Conservation (phyloP, 2,888 invertebrate species). For the Chrysotoxum bicinctum region DNA sequence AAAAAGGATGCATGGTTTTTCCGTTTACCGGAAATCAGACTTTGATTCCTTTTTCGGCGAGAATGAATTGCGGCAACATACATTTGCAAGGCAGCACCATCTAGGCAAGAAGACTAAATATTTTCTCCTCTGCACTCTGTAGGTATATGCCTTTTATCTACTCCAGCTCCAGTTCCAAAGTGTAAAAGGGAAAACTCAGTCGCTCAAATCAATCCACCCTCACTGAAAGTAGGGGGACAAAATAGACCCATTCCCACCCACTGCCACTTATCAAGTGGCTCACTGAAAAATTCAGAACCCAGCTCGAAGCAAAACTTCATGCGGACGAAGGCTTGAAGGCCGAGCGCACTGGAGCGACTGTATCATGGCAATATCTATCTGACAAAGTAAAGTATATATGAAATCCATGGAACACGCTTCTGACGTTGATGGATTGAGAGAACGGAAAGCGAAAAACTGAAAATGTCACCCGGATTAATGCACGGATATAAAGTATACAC, state of each 20-base stretch:
- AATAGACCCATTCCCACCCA: slow-evolving; percentile 42
- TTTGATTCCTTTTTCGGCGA: slow-evolving; percentile 60
- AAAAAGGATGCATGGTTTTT: slow-evolving; percentile 61
- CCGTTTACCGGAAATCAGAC: slow-evolving; percentile 64
- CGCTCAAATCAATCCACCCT: slow-evolving; percentile 70
- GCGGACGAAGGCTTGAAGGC: slow-evolving; percentile 11
- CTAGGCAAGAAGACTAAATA: slow-evolving; percentile 39
- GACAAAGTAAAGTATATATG: slow-evolving; percentile 66
- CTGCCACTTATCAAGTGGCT: slow-evolving; percentile 69
- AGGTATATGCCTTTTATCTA: slow-evolving; percentile 12
- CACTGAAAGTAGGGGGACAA: slow-evolving; percentile 16
- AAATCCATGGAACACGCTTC: slow-evolving; percentile 74
- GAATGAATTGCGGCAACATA: neutral
- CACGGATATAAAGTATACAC: slow-evolving; percentile 76
- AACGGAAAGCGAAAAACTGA: slow-evolving; percentile 77
- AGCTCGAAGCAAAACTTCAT: neutral
- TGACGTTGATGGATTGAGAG: slow-evolving; percentile 77
- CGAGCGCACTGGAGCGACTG: slow-evolving; percentile 53
- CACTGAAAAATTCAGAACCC: slow-evolving; percentile 62
- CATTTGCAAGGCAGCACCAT: neutral
- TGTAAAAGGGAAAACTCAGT: slow-evolving; percentile 53
- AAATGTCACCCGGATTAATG: slow-evolving; percentile 78
- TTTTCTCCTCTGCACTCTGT: neutral
- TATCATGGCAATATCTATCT: slow-evolving; percentile 70
- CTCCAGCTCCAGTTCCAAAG: neutral